A percentile compares a stretch with the other conserved stretches of the same genome.
phyloP scores from a whole-genome alignment of 2,113 vertebrate species.

The Tupaia tana region DNA sequence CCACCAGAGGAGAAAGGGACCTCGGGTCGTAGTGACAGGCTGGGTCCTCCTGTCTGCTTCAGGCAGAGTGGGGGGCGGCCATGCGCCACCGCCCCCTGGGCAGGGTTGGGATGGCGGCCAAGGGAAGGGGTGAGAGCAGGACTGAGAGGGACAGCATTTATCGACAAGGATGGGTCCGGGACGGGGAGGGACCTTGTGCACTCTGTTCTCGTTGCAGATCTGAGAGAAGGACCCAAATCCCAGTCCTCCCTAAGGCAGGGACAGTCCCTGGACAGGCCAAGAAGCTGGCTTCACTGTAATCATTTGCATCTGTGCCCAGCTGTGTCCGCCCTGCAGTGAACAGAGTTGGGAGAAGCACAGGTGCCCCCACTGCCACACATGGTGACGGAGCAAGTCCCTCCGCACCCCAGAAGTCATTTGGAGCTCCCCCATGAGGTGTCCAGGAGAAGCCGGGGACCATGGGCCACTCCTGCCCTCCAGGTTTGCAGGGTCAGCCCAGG shows the following conservation, averaged over 20 bases:
- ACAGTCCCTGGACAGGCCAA: neutral
- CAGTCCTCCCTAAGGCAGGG: neutral
- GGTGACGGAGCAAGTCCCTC: neutral
- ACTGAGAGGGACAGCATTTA: neutral
- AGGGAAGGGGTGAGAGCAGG: neutral
- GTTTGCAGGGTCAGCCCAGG: neutral
- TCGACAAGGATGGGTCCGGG: neutral
- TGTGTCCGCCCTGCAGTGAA: neutral
- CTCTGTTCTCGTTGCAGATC: neutral
- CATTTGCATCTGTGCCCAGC: neutral
- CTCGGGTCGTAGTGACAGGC: neutral
- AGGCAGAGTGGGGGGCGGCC: neutral
- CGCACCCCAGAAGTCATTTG: neutral
- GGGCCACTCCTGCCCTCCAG: neutral
- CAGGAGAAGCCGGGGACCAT: neutral
- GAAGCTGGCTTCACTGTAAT: rapidly evolving
- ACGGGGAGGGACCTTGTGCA: neutral
- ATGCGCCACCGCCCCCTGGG: neutral
- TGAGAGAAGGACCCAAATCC: neutral
- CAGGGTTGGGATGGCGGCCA: neutral
- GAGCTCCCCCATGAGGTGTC: rapidly evolving
- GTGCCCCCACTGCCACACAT: neutral
- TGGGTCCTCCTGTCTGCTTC: neutral
- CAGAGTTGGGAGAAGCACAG: neutral
- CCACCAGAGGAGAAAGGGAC: neutral